Evolutionary conservation across 1,140 invertebrate species (phyloP).

Genomic region (Aphaenogaster floridana): DNA sequence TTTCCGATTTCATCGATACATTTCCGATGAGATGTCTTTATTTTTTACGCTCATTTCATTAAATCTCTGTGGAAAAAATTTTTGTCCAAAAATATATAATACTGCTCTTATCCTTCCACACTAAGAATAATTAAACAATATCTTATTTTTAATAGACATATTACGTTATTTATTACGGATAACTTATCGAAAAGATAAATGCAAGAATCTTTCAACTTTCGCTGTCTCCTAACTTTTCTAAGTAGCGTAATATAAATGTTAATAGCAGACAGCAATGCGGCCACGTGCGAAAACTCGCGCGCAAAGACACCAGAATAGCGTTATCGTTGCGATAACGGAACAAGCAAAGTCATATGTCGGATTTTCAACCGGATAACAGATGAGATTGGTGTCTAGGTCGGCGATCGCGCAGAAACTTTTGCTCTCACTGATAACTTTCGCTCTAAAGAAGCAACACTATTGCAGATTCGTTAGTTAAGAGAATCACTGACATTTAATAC

Average conservation of each 20-base stretch:
- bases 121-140: constrained; percentile 13
- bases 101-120: not conserved
- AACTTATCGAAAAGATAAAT: constrained; percentile 34
- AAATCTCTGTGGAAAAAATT: not conserved
- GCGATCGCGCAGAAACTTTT: constrained; percentile 74
- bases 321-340: constrained; percentile 57
- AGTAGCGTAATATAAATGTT: constrained; percentile 11
- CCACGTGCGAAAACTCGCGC: constrained; percentile 46
- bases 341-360: constrained; percentile 36
- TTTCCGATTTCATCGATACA: not conserved
- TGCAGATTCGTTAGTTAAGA: not conserved
- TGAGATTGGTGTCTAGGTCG: constrained; percentile 74
- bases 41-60: not conserved
- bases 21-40: not conserved
- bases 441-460: constrained; percentile 37
- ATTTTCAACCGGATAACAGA: constrained; percentile 62
- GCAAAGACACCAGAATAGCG: constrained; percentile 22
- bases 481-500: not conserved
- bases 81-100: not conserved
- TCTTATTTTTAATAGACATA: constrained; percentile 9
- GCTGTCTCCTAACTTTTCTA: not conserved
- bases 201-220: constrained; percentile 6
- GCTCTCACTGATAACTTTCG: constrained; percentile 66
- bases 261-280: not conserved
- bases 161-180: constrained; percentile 31